These are phyloP conservation scores for Pararge aegeria DNA, from an alignment of 1,140 invertebrate genomes.

Conservation along the genomic window DNA sequence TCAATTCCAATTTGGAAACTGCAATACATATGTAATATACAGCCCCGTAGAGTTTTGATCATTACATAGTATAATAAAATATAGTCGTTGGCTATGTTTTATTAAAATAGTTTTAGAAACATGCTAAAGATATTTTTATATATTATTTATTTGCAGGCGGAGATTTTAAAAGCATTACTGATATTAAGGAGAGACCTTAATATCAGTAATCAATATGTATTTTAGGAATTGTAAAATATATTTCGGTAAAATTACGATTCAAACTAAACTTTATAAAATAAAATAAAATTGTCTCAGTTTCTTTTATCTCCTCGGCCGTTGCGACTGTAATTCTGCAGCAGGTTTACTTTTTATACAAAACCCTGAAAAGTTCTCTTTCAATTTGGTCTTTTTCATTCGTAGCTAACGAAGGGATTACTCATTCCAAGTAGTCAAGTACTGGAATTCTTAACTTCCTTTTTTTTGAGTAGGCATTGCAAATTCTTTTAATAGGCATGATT, in stretches of 20 bases:
- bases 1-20: no score
- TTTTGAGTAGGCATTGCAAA: not conserved
- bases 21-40: no score
- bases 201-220: no score
- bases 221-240: no score
- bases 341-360: conserved; percentile 2
- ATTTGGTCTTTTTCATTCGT: conserved; percentile 16
- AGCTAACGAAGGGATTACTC: conserved; percentile 29
- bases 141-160: no score
- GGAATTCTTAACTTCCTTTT: not conserved
- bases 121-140: no score
- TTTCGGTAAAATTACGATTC: not conserved
- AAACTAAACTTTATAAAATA: not conserved
- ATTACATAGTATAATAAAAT: no score
- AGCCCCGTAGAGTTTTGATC: no score
- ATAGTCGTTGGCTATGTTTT: no score
- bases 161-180: no score
- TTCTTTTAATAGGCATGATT: conserved; percentile 3
- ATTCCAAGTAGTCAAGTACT: not conserved
- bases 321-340: not conserved
- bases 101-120: no score
- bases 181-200: no score
- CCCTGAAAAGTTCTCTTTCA: not conserved
- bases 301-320: not conserved
- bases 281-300: not conserved